These are phyloP conservation scores for Entomobrya multifasciata DNA, from an alignment of 2,888 invertebrate species.

Conservation along the genomic window DNA sequence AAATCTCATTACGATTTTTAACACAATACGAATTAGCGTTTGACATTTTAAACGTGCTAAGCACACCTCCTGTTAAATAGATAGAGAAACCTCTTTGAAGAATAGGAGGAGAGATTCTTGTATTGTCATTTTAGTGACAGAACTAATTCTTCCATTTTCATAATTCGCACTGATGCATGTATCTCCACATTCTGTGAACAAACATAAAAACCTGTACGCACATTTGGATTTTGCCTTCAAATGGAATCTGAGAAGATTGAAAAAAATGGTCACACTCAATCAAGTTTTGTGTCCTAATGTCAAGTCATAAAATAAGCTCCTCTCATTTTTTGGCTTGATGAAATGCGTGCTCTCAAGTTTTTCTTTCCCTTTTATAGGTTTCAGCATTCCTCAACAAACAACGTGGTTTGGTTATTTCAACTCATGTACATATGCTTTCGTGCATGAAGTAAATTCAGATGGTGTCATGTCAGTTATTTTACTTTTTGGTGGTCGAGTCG, in stretches of 20 bases:
- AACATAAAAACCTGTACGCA: neutral
- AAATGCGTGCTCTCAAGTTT: neutral
- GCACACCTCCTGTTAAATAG: neutral
- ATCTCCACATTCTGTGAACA: neutral
- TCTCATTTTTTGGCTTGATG: slow-evolving; percentile 31
- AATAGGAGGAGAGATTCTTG: neutral
- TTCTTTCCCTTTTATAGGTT: slow-evolving; percentile 58
- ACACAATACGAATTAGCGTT: slow-evolving; percentile 25
- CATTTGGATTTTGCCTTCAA: neutral
- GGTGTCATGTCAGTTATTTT: too few relatives aligned
- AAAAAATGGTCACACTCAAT: slow-evolving; percentile 68
- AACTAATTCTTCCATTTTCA: slow-evolving; percentile 41
- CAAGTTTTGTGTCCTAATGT: slow-evolving; percentile 66
- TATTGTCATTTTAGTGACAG: slow-evolving; percentile 32
- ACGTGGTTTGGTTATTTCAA: neutral
- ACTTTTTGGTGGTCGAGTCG: too few relatives aligned
- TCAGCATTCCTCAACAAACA: slow-evolving; percentile 26
- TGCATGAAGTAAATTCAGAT: too few relatives aligned
- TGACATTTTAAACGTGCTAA: slow-evolving; percentile 36
- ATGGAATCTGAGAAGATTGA: slow-evolving; percentile 30
- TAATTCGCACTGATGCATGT: slow-evolving; percentile 18
- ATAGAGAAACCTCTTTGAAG: neutral
- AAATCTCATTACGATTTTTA: slow-evolving; percentile 47
- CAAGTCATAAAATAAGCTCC: slow-evolving; percentile 60
- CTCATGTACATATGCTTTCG: slow-evolving; percentile 2